phyloP scores from a whole-genome alignment of 2,113 vertebrate genomes.

The Poecile atricapillus region DNA sequence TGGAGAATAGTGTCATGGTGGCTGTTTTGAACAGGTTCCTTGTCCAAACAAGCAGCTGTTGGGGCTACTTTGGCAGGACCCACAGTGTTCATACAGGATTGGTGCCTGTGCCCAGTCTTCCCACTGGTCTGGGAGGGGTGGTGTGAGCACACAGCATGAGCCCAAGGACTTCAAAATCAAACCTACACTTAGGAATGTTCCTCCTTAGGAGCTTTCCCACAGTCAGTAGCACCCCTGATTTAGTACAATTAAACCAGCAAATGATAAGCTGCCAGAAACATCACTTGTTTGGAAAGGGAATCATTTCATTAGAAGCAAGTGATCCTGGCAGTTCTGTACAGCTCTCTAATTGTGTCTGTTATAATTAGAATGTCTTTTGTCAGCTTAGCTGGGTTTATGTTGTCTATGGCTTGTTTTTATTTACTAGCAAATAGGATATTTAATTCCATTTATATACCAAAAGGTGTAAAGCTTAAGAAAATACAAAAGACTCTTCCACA shows the following conservation, averaged over 20 bases:
- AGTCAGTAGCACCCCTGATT: neutral
- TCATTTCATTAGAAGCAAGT: neutral
- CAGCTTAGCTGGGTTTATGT: neutral
- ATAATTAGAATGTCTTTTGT: slow-evolving; percentile 6
- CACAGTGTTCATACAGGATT: neutral
- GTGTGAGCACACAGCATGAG: neutral
- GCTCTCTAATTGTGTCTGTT: neutral
- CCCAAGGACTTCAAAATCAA: neutral
- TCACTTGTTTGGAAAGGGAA: neutral
- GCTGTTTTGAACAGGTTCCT: neutral
- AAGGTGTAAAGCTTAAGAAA: slow-evolving; percentile 2
- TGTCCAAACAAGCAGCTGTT: neutral
- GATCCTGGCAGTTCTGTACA: neutral
- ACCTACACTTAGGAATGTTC: neutral
- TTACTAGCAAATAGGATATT: neutral
- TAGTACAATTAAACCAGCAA: neutral
- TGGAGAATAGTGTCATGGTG: neutral
- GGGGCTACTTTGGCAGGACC: neutral
- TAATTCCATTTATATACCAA: neutral
- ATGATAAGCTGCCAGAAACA: neutral
- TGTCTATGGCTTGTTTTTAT: neutral
- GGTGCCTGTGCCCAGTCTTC: neutral
- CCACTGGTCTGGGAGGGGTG: neutral
- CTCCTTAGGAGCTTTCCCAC: neutral
- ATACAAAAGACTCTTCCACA: neutral